Base-by-base conservation (phyloP, 1,140 invertebrate genomes). In the Pemphigus obesinymphae region DNA sequence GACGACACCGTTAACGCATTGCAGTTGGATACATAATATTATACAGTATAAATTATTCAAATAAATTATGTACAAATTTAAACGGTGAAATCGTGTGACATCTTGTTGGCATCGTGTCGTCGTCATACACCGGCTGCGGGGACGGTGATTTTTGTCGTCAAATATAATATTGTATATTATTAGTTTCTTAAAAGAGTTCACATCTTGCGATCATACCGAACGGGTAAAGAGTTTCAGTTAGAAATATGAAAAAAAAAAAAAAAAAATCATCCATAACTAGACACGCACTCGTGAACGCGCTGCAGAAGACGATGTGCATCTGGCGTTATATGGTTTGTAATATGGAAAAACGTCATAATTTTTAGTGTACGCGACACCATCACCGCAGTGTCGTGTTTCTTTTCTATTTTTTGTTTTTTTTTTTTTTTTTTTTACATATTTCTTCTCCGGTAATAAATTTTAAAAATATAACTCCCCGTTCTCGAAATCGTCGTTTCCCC, bases 261-360 rank as follows among this genome's bases (percentile, higher is more conserved):
- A 43, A 61, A 78, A 58, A 78, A 61, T 63, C 37, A 78, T 26
- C 34, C 73, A 80, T 80, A 80, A 80, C 53, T 80, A 61, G 53
- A 80, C 50, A 61, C 76, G 55, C 76, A 61, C 40, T 61, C 53
- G 73, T 61, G 53, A 76, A 76, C 50, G 73, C 55, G 75, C n/a
- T 40, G 8, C 37, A 8, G 37, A 78, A 61, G 55, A 29, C 61
- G n/a, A n/a, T n/a, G 76, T 80, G 76, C 76, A 80, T 80, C 76
- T 80, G 76, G 76, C 55, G 31, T 73, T 48, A 34, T n/a, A n/a
- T n/a, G n/a, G 70, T 45, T 70, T 73, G 40, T 61, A 80, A 61
- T 80, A 80, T 80, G 76, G 76, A 80, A 80, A 80, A 63, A 63
- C 76, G 76, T 80, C 76, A 80, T 80, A 80, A 63, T 80, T 80